Conservation (phyloP, 1,140 invertebrate genomes). For the Penaeus indicus region DNA sequence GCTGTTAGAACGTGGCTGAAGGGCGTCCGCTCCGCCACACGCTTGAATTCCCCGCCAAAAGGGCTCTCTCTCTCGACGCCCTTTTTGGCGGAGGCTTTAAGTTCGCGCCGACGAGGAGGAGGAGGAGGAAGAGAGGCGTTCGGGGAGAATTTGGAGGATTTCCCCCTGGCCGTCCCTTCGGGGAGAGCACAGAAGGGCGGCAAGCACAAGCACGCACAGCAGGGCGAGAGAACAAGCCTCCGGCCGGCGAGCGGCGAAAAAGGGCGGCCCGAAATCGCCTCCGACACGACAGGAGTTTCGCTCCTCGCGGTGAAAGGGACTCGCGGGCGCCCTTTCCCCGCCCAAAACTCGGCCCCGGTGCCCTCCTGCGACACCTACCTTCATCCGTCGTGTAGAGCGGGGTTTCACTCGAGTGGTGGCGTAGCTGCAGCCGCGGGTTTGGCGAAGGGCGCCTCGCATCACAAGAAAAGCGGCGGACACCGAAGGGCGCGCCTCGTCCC, state of each 20-base stretch:
- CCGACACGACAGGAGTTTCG: not conserved
- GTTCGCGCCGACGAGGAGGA: not conserved
- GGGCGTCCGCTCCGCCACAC: not conserved
- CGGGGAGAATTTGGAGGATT: no score
- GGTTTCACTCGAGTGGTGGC: not conserved
- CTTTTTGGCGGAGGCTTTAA: not conserved
- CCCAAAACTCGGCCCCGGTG: no score
- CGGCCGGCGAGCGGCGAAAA: no score
- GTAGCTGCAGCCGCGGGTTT: not conserved
- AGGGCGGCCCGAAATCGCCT: no score
- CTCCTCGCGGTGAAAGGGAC: not conserved
- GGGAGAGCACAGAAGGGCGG: no score
- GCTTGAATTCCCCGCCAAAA: constrained; percentile 31
- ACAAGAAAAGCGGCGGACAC: not conserved
- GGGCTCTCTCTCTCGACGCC: not conserved
- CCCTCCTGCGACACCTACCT: not conserved
- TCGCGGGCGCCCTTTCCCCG: not conserved
- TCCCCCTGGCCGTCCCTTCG: no score
- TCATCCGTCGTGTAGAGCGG: constrained; percentile 32
- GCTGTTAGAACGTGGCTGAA: no score
- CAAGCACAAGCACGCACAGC: no score
- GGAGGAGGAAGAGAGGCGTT: no score
- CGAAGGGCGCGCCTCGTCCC: constrained; percentile 15
- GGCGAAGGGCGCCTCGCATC: not conserved
- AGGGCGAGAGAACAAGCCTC: no score